Percentiles rank a stretch among this genome's conserved stretches.
Evolutionary conservation across 1,140 invertebrate genomes (phyloP).

Genomic region (Calephelis nemesis): DNA sequence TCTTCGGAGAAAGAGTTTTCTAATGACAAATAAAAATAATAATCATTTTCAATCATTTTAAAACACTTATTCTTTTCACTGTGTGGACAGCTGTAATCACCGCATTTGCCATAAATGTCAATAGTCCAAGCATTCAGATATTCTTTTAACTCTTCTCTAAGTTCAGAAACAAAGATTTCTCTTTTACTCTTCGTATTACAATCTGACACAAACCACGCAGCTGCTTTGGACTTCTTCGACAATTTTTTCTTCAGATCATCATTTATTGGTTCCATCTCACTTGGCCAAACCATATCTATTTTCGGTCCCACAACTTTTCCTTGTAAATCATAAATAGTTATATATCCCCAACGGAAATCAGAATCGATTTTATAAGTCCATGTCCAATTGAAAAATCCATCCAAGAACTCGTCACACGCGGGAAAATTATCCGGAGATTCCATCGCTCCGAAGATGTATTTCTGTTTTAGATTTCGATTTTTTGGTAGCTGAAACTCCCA

Average conservation of each 20-base stretch:
- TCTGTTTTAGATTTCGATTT: slow-evolving; percentile 44
- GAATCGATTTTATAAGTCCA: slow-evolving; percentile 84
- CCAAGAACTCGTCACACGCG: slow-evolving; percentile 39
- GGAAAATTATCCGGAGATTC: slow-evolving; percentile 59
- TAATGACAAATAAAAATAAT: slow-evolving; percentile 42
- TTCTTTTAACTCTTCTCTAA: slow-evolving; percentile 32
- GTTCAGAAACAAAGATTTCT: slow-evolving; percentile 33
- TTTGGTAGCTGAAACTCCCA: slow-evolving; percentile 37
- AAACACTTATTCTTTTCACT: slow-evolving; percentile 29
- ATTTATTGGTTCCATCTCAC: slow-evolving; percentile 45
- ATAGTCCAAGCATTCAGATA: slow-evolving; percentile 24
- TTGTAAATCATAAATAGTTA: slow-evolving; percentile 48
- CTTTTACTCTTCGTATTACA: slow-evolving; percentile 39
- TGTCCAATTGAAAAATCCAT: slow-evolving; percentile 82
- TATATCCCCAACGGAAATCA: slow-evolving; percentile 81
- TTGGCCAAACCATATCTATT: slow-evolving; percentile 46
- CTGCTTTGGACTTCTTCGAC: slow-evolving; percentile 43
- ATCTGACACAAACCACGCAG: slow-evolving; percentile 51
- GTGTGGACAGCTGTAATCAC: slow-evolving; percentile 31
- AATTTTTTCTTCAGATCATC: slow-evolving; percentile 43
- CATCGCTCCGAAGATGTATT: slow-evolving; percentile 62
- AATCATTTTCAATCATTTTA: slow-evolving; percentile 35
- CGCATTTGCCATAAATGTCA: slow-evolving; percentile 42
- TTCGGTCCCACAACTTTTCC: slow-evolving; percentile 53
- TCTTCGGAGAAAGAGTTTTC: slow-evolving; percentile 44